These are phyloP conservation scores for Phycodurus eques DNA, from an alignment of 2,113 vertebrate species.

Conservation along the genomic window DNA sequence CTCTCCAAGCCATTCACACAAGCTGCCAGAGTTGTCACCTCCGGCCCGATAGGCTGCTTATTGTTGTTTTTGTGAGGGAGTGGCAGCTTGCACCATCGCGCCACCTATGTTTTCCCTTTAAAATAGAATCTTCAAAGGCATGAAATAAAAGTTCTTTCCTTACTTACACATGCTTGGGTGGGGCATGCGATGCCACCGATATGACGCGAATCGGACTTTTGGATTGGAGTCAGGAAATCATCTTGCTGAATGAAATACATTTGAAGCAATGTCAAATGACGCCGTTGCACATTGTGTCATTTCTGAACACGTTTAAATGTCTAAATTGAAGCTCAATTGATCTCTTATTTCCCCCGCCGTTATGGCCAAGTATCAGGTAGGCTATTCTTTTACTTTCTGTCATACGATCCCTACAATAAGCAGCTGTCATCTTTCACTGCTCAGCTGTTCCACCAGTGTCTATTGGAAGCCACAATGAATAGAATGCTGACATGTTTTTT, in stretches of 20 bases:
- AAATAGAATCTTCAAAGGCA: slow-evolving; percentile 8
- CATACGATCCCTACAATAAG: background rate
- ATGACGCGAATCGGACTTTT: slow-evolving; percentile 34
- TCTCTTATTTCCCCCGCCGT: background rate
- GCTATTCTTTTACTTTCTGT: background rate
- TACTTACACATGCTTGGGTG: slow-evolving; percentile 30
- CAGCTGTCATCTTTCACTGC: background rate
- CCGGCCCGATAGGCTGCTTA: slow-evolving; percentile 13
- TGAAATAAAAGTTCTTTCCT: slow-evolving; percentile 5
- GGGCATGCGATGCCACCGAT: slow-evolving; percentile 11
- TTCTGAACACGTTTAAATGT: background rate
- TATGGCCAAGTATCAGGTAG: background rate
- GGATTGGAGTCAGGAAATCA: slow-evolving; percentile 80
- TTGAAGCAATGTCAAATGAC: background rate
- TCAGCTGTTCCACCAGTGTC: background rate
- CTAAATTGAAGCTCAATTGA: background rate
- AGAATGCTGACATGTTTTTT: background rate
- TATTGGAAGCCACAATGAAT: background rate
- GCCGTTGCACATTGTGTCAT: background rate
- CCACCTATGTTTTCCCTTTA: background rate
- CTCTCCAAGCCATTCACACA: background rate
- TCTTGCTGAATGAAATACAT: background rate
- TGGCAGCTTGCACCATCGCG: slow-evolving; percentile 21
- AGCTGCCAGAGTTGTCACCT: slow-evolving; percentile 1
- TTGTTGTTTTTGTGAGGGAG: slow-evolving; percentile 40